Conservation (phyloP, 2,797 vertebrate genomes). For the Lacerta agilis region DNA sequence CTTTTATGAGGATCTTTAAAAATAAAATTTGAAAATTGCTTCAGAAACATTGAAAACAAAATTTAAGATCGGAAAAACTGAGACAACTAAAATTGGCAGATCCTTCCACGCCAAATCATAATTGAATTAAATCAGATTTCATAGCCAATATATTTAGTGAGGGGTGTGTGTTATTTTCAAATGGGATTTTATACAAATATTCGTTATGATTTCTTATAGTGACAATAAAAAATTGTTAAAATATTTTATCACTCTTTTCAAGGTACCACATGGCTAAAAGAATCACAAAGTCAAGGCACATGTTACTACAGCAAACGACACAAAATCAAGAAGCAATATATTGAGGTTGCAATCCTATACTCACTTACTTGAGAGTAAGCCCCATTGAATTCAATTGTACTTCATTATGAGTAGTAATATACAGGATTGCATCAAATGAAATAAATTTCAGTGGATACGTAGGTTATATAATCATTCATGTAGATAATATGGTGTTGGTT, state of each 20-base stretch:
- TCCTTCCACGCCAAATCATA: neutral
- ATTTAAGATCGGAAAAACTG: too few relatives aligned
- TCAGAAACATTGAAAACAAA: too few relatives aligned
- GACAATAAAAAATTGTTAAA: neutral
- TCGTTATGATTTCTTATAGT: neutral
- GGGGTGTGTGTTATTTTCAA: neutral
- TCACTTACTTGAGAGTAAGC: neutral
- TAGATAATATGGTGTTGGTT: neutral
- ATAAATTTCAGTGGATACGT: fast-evolving
- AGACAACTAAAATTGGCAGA: too few relatives aligned
- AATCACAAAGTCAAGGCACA: neutral
- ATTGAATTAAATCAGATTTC: conserved; percentile 11
- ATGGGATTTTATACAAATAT: neutral
- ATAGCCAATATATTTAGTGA: neutral
- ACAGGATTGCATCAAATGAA: neutral
- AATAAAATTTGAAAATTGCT: too few relatives aligned
- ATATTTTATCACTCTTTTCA: neutral
- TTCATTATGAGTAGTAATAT: neutral
- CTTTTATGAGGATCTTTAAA: too few relatives aligned
- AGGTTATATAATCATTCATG: fast-evolving
- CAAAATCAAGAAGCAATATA: neutral
- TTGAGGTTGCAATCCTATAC: neutral
- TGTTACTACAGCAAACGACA: neutral
- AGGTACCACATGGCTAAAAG: neutral
- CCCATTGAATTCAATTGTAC: too few relatives aligned